Evolutionary conservation across 2,113 vertebrate genomes (phyloP).

Genomic region (Suncus etruscus): DNA sequence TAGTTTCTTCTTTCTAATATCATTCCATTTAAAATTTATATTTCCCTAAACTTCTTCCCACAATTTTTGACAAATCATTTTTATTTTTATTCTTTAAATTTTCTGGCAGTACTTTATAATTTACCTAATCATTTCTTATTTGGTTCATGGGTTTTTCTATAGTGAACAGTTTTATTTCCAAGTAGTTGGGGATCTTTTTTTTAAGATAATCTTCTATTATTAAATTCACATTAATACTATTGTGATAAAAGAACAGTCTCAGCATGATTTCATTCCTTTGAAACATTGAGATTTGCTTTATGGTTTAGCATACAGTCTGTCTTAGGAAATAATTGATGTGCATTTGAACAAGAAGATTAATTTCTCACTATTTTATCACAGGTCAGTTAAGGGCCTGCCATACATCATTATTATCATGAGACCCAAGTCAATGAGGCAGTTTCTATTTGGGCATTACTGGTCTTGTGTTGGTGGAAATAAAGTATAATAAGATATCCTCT

Average conservation of each 20-base stretch:
- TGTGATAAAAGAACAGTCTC: conserved; percentile 22
- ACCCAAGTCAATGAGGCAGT: neutral
- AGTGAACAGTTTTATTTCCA: neutral
- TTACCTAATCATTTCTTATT: neutral
- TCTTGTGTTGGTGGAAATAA: neutral
- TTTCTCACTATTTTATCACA: conserved; percentile 30
- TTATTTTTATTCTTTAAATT: conserved; percentile 4
- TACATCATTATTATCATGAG: neutral
- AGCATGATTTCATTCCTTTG: neutral
- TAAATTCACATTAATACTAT: conserved; percentile 21
- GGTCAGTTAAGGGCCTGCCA: neutral
- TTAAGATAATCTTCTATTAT: neutral
- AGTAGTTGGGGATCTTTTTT: neutral
- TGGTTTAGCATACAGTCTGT: neutral
- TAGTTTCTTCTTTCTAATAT: neutral
- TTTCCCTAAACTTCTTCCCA: neutral
- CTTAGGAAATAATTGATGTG: conserved; percentile 41
- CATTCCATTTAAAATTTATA: neutral
- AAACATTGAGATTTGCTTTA: conserved; percentile 8
- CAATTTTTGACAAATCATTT: neutral
- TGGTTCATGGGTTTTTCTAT: neutral
- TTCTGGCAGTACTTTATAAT: neutral
- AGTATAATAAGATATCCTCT: neutral
- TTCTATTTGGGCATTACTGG: accelerated
- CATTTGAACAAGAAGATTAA: conserved; percentile 44